Evolutionary conservation across 2,888 invertebrate species (phyloP).

Genomic region (Rhamnusium bicolor): DNA sequence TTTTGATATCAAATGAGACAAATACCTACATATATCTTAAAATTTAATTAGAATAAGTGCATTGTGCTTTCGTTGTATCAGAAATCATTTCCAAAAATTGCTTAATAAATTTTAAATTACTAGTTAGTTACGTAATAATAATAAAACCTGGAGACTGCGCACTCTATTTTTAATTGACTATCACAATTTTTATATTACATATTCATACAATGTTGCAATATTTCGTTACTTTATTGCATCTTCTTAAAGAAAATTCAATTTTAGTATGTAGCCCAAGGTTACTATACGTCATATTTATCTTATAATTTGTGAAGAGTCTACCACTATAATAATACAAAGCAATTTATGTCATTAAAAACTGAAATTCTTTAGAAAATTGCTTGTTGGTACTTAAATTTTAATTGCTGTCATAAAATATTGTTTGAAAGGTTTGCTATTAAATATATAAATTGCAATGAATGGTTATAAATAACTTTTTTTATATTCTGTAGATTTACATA

Average conservation of each 20-base stretch:
- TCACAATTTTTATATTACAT: no score
- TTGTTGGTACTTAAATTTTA: not conserved
- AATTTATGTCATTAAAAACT: constrained; percentile 12
- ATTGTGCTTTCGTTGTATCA: not conserved
- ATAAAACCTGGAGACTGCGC: not conserved
- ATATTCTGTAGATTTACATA: no score
- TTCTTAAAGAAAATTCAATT: not conserved
- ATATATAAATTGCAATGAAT: not conserved
- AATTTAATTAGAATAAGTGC: no score
- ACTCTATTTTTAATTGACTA: not conserved
- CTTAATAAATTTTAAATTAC: not conserved
- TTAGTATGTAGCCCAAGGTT: constrained; percentile 23
- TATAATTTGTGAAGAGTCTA: constrained; percentile 4
- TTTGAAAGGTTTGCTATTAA: not conserved
- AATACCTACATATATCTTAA: no score
- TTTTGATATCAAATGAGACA: no score
- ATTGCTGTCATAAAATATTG: constrained; percentile 4
- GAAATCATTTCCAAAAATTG: not conserved
- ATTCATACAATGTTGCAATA: no score
- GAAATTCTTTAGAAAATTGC: constrained; percentile 8
- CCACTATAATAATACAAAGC: constrained; percentile 8
- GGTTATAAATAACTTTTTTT: not conserved
- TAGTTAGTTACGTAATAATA: not conserved
- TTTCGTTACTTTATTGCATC: not conserved
- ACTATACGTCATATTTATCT: not conserved